These are phyloP conservation scores for Crenuchus spilurus DNA, from an alignment of 2,797 vertebrate species.

Conservation along the genomic window DNA sequence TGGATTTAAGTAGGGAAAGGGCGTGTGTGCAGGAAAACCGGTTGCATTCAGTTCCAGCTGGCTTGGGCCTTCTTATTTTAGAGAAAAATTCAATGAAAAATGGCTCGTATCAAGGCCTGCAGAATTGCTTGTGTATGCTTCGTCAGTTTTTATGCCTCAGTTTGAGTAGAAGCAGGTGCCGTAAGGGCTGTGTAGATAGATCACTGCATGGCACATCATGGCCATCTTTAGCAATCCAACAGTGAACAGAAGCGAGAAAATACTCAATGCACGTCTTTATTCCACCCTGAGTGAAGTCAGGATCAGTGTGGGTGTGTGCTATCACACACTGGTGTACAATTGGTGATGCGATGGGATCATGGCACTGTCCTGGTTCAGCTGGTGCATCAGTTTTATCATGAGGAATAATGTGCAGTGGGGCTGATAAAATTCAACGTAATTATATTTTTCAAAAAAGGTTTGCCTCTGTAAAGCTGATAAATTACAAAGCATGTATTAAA, in stretches of 20 bases:
- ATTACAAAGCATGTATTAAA: too few relatives aligned
- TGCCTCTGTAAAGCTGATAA: too few relatives aligned
- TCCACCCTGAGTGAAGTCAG: background rate
- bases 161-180: background rate
- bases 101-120: background rate
- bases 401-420: too few relatives aligned
- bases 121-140: background rate
- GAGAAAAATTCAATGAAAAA: background rate
- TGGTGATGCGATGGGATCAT: background rate
- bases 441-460: too few relatives aligned
- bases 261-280: background rate
- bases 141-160: background rate
- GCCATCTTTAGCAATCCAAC: background rate
- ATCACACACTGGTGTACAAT: background rate
- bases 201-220: background rate
- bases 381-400: too few relatives aligned
- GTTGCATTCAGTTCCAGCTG: constrained; percentile 21
- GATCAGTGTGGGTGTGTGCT: background rate
- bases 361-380: background rate
- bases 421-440: too few relatives aligned
- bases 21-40: constrained; percentile 26
- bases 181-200: background rate
- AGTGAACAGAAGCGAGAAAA: background rate
- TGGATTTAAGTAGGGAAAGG: constrained; percentile 3
- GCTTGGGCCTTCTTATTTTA: constrained; percentile 46